Conservation (phyloP, 2,113 vertebrate genomes). For the Sorex fumeus region DNA sequence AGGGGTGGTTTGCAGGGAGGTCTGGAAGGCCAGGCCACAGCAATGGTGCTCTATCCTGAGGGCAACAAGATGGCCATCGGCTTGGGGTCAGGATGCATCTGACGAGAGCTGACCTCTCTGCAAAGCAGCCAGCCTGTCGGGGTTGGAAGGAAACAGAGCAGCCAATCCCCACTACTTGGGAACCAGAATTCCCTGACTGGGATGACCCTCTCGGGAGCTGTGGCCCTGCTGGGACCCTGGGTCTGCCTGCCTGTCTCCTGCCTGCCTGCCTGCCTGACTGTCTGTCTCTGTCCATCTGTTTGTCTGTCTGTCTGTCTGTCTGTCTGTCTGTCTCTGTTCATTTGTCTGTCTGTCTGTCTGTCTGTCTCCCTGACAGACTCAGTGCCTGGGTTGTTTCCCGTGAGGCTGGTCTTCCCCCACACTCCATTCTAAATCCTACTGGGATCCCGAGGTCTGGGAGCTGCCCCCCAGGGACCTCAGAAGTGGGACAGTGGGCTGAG, state of each 20-base stretch:
- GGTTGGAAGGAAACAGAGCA: not conserved
- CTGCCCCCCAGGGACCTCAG: not conserved
- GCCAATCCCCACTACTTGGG: not conserved
- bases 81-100: not conserved
- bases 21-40: too few relatives aligned
- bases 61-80: not conserved
- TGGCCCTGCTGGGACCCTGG: not conserved
- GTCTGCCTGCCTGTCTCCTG: not conserved
- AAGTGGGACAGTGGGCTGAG: too few relatives aligned
- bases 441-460: too few relatives aligned
- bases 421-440: not conserved
- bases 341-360: too few relatives aligned
- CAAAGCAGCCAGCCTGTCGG: not conserved
- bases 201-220: not conserved
- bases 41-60: not conserved
- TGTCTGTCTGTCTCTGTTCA: too few relatives aligned
- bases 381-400: not conserved
- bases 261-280: too few relatives aligned
- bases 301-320: too few relatives aligned
- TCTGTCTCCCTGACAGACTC: too few relatives aligned
- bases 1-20: too few relatives aligned
- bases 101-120: not conserved
- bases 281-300: too few relatives aligned
- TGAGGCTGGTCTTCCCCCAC: not conserved
- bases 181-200: not conserved